Evolutionary conservation across 2,113 vertebrate species (phyloP).

Genomic region (Salvelinus alpinus): DNA sequence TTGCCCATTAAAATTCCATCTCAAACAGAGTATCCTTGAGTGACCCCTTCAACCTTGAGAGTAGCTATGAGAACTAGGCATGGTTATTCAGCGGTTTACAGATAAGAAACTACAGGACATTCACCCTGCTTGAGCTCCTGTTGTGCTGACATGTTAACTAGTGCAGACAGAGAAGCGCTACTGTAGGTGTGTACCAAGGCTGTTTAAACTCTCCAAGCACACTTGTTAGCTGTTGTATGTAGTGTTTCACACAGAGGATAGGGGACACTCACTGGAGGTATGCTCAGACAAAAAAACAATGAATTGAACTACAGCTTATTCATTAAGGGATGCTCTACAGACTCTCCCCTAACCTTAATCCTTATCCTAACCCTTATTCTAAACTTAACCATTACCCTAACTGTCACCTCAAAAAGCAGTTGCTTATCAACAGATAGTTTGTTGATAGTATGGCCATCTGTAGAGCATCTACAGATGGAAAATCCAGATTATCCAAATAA

Average conservation of each 20-base stretch:
- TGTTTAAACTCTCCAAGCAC: slow-evolving; percentile 18
- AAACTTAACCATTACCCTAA: too few species aligned
- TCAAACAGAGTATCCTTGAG: too few species aligned
- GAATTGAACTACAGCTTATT: slow-evolving; percentile 62
- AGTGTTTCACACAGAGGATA: slow-evolving; percentile 4
- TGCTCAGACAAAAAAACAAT: slow-evolving; percentile 14
- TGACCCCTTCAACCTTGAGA: too few species aligned
- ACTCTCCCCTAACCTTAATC: too few species aligned
- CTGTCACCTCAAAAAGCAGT: too few species aligned
- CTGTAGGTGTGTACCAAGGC: background rate
- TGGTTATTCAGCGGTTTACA: background rate
- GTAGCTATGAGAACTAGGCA: background rate
- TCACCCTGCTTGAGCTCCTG: slow-evolving; percentile 17
- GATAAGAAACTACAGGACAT: slow-evolving; percentile 9
- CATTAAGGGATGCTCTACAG: slow-evolving; percentile 27
- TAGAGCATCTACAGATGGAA: too few species aligned
- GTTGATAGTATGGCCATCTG: too few species aligned
- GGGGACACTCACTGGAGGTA: background rate
- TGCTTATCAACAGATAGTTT: too few species aligned
- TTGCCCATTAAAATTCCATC: too few species aligned
- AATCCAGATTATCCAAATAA: too few species aligned
- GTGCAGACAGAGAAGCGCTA: background rate
- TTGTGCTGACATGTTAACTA: slow-evolving; percentile 21
- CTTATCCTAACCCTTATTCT: too few species aligned
- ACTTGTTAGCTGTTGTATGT: slow-evolving; percentile 12